Evolutionary conservation across 2,113 vertebrate genomes (phyloP), one percentile per base, ranked within the genome.

Genomic region (Sinocyclocheilus anophthalmus): DNA sequence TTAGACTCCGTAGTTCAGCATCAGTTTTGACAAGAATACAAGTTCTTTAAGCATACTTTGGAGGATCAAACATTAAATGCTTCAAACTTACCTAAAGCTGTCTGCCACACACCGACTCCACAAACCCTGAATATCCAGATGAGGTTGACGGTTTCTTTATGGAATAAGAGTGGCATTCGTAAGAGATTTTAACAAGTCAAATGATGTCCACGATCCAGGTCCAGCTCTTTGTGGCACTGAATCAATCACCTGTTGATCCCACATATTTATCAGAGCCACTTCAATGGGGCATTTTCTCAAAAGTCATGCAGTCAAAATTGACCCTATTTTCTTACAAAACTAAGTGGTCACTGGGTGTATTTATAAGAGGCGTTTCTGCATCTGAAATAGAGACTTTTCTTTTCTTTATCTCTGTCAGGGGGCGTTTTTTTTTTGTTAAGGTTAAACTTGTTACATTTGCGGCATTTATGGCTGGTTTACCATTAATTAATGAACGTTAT

Each of bases 61-160:
- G 39, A 50, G 7, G 39, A 50, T 77, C 24, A 77, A 77, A 55
- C 24, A 26, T 4, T 33, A 55, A 55, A 77, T 55, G 11, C 50
- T 77, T 77, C 26, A 77, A 57, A 55, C n/a, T n/a, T n/a, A n/a
- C n/a, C n/a, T n/a, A n/a, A n/a, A 53, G 45, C 37, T 55, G 45
- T 30, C 50, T 55, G 33, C 26, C 50, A 55, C 76, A 33, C 76
- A 55, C 48, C 11, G 48, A 77, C n/a, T n/a, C n/a, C 13, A 50
- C 67, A 70, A 7, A n/a, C n/a, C n/a, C 14, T 70, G 69, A 72
- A 72, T 77, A 53, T 55, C 50, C 76, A 55, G 76, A n/a, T n/a
- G n/a, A 55, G 76, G 76, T 77, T 77, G 76, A 55, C 76, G 5
- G 50, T 55, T 77, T 55, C 14, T 26, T 48, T 53, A 30, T 55